Evolutionary conservation across 2,888 invertebrate genomes (phyloP), one percentile per base, ranked within the genome.

Genomic region (Euplagia quadripunctaria): DNA sequence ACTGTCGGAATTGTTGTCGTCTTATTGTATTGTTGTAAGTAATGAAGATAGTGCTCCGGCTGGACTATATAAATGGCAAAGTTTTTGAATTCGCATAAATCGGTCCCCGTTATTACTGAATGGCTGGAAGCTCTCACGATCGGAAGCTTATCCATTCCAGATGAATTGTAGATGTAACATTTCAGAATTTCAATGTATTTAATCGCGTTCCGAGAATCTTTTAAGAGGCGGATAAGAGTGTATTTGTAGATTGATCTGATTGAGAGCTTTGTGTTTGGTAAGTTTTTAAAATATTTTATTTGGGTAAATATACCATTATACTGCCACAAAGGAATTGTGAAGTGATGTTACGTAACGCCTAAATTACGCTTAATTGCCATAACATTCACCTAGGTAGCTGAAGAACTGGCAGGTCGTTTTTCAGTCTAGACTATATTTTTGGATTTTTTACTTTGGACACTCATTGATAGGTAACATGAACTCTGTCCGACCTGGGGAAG

Each of bases 171-270:
- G 12, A 49, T 65, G 14, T 65, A 65, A 64, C 12, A 46, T n/a
- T 46, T 64, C n/a, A n/a, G 12, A 46, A 65, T 65, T 65, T 46
- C 20, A 64, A 64, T 64, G 64, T 64, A n/a, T 46, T 65, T 65
- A 20, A n/a, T 20, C 46, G 7, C 31, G 65, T 65, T 49, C 14
- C 49, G 31, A 65, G 31, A 49, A 31, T 49, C 12, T 31, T 49
- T 65, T 49, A 31, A 49, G 65, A 49, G 9, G 16, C 14, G 49
- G 65, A 65, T 49, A 49, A 66, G 9, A 31, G 49, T 66, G 49
- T 66, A 7, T 66, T 66, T 49, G 16, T 31, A 52, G 52, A 67
- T 52, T 52, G 51, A 52, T 41, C 41, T 52, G 51, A 52, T 41
- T 52, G 52, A 67, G 67, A 52, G 9, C 67, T 55, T 68, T 42